phyloP scores from a whole-genome alignment of 1,140 invertebrate species.

The Drosophila pallidifrons region DNA sequence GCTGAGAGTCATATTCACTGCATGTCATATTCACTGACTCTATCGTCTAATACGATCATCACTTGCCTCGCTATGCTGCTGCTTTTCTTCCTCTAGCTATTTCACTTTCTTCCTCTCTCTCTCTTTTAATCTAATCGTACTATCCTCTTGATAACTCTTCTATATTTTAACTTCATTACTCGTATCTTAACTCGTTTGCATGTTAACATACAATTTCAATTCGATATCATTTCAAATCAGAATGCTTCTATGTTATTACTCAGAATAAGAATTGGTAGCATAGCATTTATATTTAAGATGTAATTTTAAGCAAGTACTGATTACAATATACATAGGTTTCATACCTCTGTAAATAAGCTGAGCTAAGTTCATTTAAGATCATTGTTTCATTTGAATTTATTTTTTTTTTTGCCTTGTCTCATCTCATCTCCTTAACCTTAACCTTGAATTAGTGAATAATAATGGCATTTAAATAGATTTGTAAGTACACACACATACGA shows the following conservation, averaged over 20 bases:
- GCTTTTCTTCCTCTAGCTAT: constrained; percentile 18
- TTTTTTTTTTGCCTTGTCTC: not conserved
- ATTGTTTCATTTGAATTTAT: not conserved
- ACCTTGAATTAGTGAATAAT: constrained; percentile 1
- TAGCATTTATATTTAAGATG: constrained; percentile 3
- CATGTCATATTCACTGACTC: constrained; percentile 16
- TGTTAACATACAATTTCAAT: not conserved
- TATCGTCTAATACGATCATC: not conserved
- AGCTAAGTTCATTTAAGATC: too few relatives aligned
- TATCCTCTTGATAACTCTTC: not conserved
- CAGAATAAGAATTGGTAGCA: not conserved
- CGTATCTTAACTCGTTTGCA: constrained; percentile 5
- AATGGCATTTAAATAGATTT: constrained; percentile 3
- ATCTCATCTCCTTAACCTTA: not conserved
- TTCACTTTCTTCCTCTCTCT: not conserved
- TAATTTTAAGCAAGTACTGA: not conserved
- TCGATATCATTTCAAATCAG: not conserved
- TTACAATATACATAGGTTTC: not conserved
- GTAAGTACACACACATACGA: constrained; percentile 22
- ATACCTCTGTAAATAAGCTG: not conserved
- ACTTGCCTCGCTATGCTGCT: constrained; percentile 23
- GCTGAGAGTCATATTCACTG: not conserved
- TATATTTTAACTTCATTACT: not conserved
- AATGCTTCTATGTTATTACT: not conserved
- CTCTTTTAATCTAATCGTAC: not conserved